A percentile compares a stretch with the other conserved stretches of the same genome.
These are phyloP conservation scores for Drosophila quadrilineata DNA, from an alignment of 1,140 invertebrate genomes.

Conservation along the genomic window DNA sequence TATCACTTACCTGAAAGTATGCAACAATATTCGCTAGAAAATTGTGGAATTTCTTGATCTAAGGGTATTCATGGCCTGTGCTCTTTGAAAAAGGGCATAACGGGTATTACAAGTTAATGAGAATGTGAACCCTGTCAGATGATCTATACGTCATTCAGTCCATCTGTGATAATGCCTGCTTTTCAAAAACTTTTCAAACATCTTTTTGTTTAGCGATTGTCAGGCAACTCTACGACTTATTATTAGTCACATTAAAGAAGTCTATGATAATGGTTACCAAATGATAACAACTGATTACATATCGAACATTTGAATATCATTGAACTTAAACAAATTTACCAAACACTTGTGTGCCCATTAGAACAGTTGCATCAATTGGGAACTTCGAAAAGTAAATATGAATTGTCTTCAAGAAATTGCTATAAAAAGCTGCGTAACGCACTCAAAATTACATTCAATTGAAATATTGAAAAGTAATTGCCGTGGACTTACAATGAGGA, in stretches of 20 bases:
- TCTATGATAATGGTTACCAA: not conserved
- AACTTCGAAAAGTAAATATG: not conserved
- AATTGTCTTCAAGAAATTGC: not conserved
- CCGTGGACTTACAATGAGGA: not conserved
- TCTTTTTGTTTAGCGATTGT: too few species aligned
- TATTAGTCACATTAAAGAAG: not conserved
- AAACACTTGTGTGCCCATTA: constrained; percentile 23
- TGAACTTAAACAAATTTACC: not conserved
- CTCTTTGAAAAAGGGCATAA: too few species aligned
- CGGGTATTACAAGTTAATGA: too few species aligned
- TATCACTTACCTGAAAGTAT: not conserved
- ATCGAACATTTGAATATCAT: not conserved
- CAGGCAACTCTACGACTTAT: too few species aligned
- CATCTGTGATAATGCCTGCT: too few species aligned
- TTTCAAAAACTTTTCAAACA: too few species aligned
- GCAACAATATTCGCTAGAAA: not conserved
- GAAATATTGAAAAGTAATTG: not conserved
- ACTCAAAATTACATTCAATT: not conserved
- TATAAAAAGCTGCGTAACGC: constrained; percentile 8
- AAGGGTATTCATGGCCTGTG: too few species aligned
- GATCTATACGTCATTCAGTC: too few species aligned
- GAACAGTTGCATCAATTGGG: not conserved
- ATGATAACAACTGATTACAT: constrained; percentile 26
- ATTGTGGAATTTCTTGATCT: too few species aligned
- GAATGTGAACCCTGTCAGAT: too few species aligned